Base-by-base conservation (phyloP, 1,140 invertebrate genomes). In the Telenomus remus region DNA sequence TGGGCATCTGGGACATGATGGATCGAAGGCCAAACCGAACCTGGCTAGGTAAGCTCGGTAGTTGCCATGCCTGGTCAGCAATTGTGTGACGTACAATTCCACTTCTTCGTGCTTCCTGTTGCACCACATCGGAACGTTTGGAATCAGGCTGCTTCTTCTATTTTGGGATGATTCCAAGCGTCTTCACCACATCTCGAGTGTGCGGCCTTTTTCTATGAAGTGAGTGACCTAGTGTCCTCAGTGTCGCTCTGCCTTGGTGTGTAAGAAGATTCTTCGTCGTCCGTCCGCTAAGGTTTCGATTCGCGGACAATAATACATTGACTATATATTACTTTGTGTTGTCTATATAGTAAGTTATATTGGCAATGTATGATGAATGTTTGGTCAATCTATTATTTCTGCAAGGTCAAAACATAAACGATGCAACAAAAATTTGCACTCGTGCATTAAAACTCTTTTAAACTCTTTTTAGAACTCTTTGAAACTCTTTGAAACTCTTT, bases 31-130 rank as follows among this genome's bases (percentile, higher is more conserved):
- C 35, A 73, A 73, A 11, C 60, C 55, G 7, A 84, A 80, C 61
- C 54, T 79, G 80, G 59, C 3, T 3, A 75, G 64, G 76, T 59
- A 84, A 35, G 37, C 70, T 74, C 27, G 78, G 76, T 69, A 84
- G 82, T 65, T 88, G 80, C 82, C 78, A 85, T 82, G 85, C 0
- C 82, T 39, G 0, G n/a, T 47, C 0, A 57, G 44, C 1, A 39
- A 6, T 9, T 60, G 43, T 0, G 54, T 47, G 9, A 56, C 16
- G 13, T 56, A 14, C 4, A 47, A 42, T 8, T 57, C 43, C 9
- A 48, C 46, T 11, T 49, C 44, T 5, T 33, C 56, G 49, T 60
- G 34, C 13, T 27, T 37, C 15, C 34, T 48, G 7, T 0, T 0
- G 2, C 14, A 0, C 56, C 56, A 60, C 0, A 0, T 11, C 0